Evolutionary conservation across 2,888 invertebrate genomes (phyloP), one percentile per base, ranked within the genome.

Genomic region (Xylophagus ater): DNA sequence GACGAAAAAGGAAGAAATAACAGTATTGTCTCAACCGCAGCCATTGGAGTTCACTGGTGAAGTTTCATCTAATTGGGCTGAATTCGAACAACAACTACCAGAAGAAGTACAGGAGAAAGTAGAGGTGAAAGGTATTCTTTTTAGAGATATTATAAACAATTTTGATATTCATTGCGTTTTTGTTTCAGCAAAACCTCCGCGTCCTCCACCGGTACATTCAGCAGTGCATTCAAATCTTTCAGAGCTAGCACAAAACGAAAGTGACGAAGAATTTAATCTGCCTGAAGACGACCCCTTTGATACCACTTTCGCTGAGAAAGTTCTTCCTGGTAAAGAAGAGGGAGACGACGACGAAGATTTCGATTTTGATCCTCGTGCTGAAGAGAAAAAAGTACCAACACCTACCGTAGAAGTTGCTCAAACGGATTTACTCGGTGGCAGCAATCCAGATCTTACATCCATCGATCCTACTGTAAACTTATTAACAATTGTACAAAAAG

Each of bases 301-400:
- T 54, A 88, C 88, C 15, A 76, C 82, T 34, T 85, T 85, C 60
- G 86, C 81, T 0, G 81, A 81, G 40, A 78, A 80, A 51, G 73
- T 86, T 32, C 66, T 83, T 36, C 83, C 76, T 25, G 12, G 24
- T 20, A 32, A 57, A 56, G 73, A 74, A 15, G 70, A 78, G 48
- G 64, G 71, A 37, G 61, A 65, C 47, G 62, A 67, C 58, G 57
- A 61, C 40, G 64, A 67, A 48, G 64, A 57, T 47, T 55, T 55
- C 40, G 76, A 76, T 48, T 77, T 78, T 47, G 73, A 77, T 61
- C 76, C 78, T n/a, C 62, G 76, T 2, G 74, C 74, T 12, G 78
- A 78, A 36, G 75, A 79, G 56, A 49, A 69, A 7, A 44, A 43
- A 29, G 43, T 48, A 8, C 44, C 53, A 4, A 44, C 49, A 15